Evolutionary conservation across 2,888 invertebrate species (phyloP).

Genomic region (Andrena fulva): DNA sequence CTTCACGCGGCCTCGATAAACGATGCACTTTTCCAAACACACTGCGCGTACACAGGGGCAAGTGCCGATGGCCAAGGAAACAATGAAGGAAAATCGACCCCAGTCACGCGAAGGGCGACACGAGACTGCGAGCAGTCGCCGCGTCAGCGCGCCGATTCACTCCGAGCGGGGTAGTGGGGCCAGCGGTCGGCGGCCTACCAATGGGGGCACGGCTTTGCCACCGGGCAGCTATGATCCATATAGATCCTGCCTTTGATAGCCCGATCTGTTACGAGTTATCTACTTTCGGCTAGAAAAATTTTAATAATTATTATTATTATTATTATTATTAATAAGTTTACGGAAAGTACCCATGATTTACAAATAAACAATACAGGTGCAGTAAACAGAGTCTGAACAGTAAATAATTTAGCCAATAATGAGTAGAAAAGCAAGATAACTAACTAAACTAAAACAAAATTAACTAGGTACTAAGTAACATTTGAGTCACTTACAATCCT

Average conservation of each 20-base stretch:
- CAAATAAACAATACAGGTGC: no score
- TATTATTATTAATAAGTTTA: no score
- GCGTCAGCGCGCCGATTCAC: constrained; percentile 53
- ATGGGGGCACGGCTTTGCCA: constrained; percentile 35
- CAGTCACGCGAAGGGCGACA: constrained; percentile 52
- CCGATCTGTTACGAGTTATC: neutral
- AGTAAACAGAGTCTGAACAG: no score
- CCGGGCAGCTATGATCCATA: constrained; percentile 15
- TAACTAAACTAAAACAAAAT: no score
- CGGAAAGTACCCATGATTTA: no score
- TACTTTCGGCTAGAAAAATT: neutral
- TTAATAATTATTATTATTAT: constrained; percentile 7
- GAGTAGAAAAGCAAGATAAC: no score
- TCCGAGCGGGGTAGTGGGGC: constrained; percentile 20
- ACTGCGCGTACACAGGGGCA: neutral
- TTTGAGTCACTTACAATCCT: no score
- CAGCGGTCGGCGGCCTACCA: constrained; percentile 21
- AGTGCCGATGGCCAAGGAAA: neutral
- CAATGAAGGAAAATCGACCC: constrained; percentile 38
- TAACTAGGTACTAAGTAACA: no score
- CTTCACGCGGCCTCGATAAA: neutral
- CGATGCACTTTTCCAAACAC: constrained; percentile 1
- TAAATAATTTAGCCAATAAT: no score
- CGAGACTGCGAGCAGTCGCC: constrained; percentile 64
- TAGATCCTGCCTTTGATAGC: constrained; percentile 30